These are phyloP conservation scores for Xiphophorus hellerii DNA, from an alignment of 2,113 vertebrate genomes.

Conservation along the genomic window DNA sequence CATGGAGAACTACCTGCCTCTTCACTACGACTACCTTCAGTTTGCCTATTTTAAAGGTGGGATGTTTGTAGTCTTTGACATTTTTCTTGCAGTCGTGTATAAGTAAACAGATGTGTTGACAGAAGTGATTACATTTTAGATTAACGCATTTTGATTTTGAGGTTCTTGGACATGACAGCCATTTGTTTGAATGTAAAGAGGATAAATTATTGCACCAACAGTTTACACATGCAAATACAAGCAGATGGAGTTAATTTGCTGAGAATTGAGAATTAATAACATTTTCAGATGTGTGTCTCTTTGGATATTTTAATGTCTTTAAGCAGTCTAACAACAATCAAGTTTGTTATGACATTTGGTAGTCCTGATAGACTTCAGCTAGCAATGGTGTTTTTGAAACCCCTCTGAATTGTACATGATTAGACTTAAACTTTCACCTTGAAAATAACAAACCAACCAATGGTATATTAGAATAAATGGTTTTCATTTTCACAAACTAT, in stretches of 20 bases:
- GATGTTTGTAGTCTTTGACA: background rate
- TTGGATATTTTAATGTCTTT: background rate
- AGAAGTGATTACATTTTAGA: background rate
- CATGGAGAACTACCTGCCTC: slow-evolving; percentile 94
- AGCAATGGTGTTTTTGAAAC: too few relatives aligned
- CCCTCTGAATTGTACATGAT: too few relatives aligned
- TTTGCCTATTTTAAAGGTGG: slow-evolving; percentile 95
- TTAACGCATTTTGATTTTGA: background rate
- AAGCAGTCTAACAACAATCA: background rate
- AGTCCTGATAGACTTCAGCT: background rate
- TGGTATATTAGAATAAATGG: too few relatives aligned
- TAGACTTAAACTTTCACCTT: too few relatives aligned
- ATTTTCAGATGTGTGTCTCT: slow-evolving; percentile 7
- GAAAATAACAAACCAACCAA: too few relatives aligned
- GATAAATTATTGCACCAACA: background rate
- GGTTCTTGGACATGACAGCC: background rate
- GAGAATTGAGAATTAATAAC: background rate
- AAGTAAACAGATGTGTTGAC: background rate
- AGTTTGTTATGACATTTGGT: background rate
- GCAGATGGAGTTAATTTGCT: slow-evolving; percentile 8
- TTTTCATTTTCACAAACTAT: too few relatives aligned
- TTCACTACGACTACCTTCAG: slow-evolving; percentile 96
- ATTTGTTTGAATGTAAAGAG: slow-evolving; percentile 2
- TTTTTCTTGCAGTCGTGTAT: background rate
- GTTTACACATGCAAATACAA: background rate